phyloP scores from a whole-genome alignment of 2,113 vertebrate species.

The Xiphorhynchus elegans region DNA sequence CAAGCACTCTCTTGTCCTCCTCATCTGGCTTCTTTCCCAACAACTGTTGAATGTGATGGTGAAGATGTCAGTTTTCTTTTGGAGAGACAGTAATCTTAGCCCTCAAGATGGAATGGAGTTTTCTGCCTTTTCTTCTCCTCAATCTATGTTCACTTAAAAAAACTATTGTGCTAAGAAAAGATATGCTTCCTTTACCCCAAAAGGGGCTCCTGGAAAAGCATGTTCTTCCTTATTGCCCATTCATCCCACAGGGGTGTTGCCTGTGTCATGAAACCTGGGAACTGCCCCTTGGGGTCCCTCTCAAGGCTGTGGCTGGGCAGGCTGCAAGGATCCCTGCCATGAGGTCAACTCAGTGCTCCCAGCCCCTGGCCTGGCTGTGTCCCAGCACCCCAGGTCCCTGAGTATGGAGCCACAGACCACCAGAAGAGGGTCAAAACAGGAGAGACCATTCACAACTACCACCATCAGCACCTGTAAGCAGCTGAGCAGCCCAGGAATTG shows the following conservation, averaged over 20 bases:
- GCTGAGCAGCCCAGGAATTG: neutral
- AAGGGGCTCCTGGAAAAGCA: neutral
- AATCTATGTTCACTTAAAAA: neutral
- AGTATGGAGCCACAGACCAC: neutral
- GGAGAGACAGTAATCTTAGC: neutral
- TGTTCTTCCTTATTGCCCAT: neutral
- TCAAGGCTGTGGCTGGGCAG: neutral
- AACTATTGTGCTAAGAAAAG: neutral
- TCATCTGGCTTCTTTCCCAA: neutral
- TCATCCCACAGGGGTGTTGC: neutral
- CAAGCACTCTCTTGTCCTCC: neutral
- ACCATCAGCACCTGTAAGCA: neutral
- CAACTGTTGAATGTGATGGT: neutral
- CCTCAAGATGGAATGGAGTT: neutral
- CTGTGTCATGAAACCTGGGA: neutral
- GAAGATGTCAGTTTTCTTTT: neutral
- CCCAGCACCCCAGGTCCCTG: neutral
- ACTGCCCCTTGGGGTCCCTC: neutral
- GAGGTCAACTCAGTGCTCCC: rapidly evolving
- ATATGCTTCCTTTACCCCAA: neutral
- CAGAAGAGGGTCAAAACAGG: neutral
- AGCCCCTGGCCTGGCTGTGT: neutral
- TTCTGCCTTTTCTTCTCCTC: neutral
- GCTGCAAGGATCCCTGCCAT: neutral
- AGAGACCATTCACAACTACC: neutral